phyloP scores from a whole-genome alignment of 2,888 invertebrate genomes.

The Tachina grossa region DNA sequence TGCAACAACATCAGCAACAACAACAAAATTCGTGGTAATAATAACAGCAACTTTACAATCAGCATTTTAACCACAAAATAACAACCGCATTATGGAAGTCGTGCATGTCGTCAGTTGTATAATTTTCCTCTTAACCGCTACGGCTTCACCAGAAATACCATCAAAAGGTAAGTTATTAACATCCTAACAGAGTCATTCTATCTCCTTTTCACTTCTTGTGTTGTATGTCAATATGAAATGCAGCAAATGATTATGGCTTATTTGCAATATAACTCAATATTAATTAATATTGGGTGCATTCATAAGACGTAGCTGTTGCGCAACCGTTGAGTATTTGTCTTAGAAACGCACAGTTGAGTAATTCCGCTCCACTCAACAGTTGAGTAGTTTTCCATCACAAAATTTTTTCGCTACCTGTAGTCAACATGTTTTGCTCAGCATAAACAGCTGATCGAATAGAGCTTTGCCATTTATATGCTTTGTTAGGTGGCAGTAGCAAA shows the following conservation, averaged over 20 bases:
- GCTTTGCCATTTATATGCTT: no score
- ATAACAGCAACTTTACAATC: constrained; percentile 55
- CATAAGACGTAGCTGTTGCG: no score
- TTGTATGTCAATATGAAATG: not conserved
- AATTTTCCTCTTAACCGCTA: constrained; percentile 77
- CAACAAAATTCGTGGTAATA: constrained; percentile 38
- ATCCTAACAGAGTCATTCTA: not conserved
- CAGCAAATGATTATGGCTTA: not conserved
- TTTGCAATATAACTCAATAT: not conserved
- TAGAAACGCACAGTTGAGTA: no score
- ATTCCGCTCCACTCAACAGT: no score
- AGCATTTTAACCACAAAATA: constrained; percentile 57
- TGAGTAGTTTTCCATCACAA: no score
- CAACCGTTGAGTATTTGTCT: no score
- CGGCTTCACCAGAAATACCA: constrained; percentile 79
- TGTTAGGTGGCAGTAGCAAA: no score
- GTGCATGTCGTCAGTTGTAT: constrained; percentile 74
- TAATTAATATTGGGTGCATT: not conserved
- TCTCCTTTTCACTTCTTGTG: not conserved
- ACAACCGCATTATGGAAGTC: constrained; percentile 73
- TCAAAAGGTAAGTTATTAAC: constrained; percentile 78
- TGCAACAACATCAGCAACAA: not conserved
- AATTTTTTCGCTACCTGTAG: no score
- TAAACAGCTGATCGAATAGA: no score
- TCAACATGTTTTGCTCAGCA: no score